Percentiles rank a stretch among this genome's conserved stretches.
phyloP scores from a whole-genome alignment of 2,888 invertebrate species.

The Papilio protenor region DNA sequence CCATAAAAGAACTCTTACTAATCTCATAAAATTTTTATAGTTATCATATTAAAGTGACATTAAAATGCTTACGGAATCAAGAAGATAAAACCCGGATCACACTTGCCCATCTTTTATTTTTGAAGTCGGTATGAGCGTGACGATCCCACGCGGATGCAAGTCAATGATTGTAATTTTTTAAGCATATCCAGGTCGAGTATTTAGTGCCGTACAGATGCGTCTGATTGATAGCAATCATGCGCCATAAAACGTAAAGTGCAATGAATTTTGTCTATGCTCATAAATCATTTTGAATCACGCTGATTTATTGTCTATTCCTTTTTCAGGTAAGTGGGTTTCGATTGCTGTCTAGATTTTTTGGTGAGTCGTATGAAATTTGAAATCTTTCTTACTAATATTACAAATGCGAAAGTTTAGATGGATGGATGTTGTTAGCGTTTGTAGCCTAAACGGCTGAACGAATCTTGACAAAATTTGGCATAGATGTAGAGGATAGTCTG shows the following conservation, averaged over 20 bases:
- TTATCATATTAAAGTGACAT: neutral
- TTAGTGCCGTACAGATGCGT: constrained; percentile 41
- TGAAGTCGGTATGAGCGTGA: constrained; percentile 17
- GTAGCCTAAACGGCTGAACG: too few relatives aligned
- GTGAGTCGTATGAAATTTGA: constrained; percentile 1
- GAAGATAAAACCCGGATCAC: neutral
- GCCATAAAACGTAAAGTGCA: constrained; percentile 33
- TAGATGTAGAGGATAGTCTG: too few relatives aligned
- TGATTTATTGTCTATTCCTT: constrained; percentile 24
- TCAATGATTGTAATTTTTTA: constrained; percentile 36
- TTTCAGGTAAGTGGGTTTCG: constrained; percentile 40
- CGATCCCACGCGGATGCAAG: constrained; percentile 38
- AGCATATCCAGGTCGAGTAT: constrained; percentile 40
- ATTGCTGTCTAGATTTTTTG: neutral
- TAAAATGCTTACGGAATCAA: neutral
- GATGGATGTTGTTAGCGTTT: too few relatives aligned
- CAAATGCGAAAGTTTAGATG: too few relatives aligned
- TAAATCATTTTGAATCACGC: constrained; percentile 28
- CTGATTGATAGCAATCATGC: constrained; percentile 38
- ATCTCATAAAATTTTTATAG: neutral
- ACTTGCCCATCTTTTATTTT: constrained; percentile 32
- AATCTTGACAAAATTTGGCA: too few relatives aligned
- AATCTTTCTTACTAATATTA: too few relatives aligned
- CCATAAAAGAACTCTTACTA: too few relatives aligned
- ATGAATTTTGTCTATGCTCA: constrained; percentile 32